A percentile compares a stretch with the other conserved stretches of the same genome.
phyloP scores from a whole-genome alignment of 2,797 vertebrate genomes.

The Bradypodion ventrale region DNA sequence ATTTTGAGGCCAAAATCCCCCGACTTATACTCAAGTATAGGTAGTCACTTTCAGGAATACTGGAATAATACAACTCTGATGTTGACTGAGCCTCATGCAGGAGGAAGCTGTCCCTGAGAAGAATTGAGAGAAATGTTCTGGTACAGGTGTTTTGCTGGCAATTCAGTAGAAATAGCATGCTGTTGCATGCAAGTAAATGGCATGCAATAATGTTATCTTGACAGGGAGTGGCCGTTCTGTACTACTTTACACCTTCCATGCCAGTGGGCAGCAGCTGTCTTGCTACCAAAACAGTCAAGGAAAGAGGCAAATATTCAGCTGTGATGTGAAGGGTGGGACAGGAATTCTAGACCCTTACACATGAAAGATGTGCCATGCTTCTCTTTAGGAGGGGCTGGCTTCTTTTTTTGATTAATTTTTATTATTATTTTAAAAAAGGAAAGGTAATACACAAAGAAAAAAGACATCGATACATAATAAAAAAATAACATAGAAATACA shows the following conservation, averaged over 20 bases:
- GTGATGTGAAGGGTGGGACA: neutral
- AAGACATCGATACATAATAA: no score
- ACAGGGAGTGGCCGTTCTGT: neutral
- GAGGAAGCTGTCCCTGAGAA: neutral
- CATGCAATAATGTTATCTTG: neutral
- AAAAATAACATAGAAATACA: no score
- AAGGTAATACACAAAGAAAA: no score
- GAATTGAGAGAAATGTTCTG: neutral
- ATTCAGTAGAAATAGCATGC: neutral
- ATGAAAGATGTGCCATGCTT: neutral
- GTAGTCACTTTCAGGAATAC: neutral
- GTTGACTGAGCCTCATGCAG: neutral
- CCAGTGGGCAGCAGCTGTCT: conserved; percentile 14
- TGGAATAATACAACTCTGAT: neutral
- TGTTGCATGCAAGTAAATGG: neutral
- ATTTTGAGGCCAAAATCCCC: no score
- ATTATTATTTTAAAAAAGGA: no score
- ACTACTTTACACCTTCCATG: neutral
- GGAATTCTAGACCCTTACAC: neutral
- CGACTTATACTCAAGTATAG: no score
- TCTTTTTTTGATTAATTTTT: no score
- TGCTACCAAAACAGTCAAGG: neutral
- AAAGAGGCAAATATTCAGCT: conserved; percentile 14
- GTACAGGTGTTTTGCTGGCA: neutral
- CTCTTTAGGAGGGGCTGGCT: neutral